Conservation (phyloP, 35 echinoderm and acorn worm species). For the Ophiothrix spiculata region DNA sequence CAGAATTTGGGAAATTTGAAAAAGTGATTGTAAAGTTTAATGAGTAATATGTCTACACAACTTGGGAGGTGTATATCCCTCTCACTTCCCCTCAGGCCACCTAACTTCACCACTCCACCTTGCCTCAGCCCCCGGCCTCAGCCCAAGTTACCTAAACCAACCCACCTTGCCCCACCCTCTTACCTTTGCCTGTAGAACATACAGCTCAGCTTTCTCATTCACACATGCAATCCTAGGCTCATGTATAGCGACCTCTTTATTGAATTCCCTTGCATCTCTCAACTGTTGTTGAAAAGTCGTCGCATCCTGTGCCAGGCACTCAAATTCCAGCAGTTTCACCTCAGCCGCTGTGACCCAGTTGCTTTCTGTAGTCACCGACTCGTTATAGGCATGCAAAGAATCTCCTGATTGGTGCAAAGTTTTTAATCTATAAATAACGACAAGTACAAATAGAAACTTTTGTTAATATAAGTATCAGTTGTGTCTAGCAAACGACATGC, state of each 20-base stretch:
- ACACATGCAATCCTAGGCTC: conserved; percentile 48
- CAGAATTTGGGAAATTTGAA: no score
- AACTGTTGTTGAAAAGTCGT: conserved; percentile 69
- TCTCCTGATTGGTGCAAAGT: conserved; percentile 71
- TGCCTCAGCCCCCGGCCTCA: no score
- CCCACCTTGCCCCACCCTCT: no score
- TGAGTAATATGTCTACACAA: no score
- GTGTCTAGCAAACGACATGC: no score
- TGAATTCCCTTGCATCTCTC: conserved; percentile 68
- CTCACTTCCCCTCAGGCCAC: no score
- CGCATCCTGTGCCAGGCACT: conserved; percentile 51
- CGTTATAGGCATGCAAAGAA: conserved; percentile 57
- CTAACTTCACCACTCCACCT: no score
- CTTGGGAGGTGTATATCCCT: no score
- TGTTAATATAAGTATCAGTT: no score
- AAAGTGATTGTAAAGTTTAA: no score
- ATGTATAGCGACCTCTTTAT: conserved; percentile 66
- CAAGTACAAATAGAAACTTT: no score
- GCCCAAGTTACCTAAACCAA: no score
- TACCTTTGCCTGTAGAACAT: conserved; percentile 77
- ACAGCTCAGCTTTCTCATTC: conserved; percentile 39
- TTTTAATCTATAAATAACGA: conserved; percentile 78
- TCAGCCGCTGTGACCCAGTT: conserved; percentile 92
- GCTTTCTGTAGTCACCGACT: conserved; percentile 59
- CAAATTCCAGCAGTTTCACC: conserved; percentile 85